A percentile compares a stretch with the other conserved stretches of the same genome.
Evolutionary conservation across 2,888 invertebrate species (phyloP).

Genomic region (Agrochola lota): DNA sequence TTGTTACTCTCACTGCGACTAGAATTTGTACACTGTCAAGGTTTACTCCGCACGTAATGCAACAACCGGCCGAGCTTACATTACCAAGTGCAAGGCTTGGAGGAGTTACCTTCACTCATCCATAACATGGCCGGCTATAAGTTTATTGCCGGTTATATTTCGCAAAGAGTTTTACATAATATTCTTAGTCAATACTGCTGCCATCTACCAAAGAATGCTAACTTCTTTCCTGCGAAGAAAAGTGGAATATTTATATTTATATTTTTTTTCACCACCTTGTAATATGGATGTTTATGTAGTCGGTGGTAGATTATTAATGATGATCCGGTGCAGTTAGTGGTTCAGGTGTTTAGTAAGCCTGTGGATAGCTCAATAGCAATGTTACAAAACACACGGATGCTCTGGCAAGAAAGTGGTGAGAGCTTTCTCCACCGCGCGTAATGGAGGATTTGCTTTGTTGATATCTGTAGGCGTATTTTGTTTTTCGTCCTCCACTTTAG

Average conservation of each 20-base stretch:
- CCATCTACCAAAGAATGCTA: too few species aligned
- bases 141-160: constrained; percentile 23
- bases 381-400: constrained; percentile 18
- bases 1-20: neutral
- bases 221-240: neutral
- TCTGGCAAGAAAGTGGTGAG: constrained; percentile 24
- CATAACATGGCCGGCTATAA: neutral
- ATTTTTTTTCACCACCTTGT: neutral
- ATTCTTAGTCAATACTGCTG: neutral
- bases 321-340: neutral
- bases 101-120: neutral
- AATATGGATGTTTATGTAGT: neutral
- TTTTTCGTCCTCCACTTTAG: neutral
- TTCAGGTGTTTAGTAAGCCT: constrained; percentile 19
- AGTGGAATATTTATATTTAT: neutral
- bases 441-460: constrained; percentile 19
- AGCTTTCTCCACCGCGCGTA: constrained; percentile 22
- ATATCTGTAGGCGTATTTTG: constrained; percentile 38
- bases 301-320: neutral
- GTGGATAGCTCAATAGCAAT: constrained; percentile 16
- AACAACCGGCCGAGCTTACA: neutral
- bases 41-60: neutral
- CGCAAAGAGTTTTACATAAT: constrained; percentile 16
- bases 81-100: constrained; percentile 39
- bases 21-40: constrained; percentile 7